Evolutionary conservation across 23 tunicate species (phyloP), one percentile per base, ranked within the genome.

Genomic region (Clavelina lepadiformis): DNA sequence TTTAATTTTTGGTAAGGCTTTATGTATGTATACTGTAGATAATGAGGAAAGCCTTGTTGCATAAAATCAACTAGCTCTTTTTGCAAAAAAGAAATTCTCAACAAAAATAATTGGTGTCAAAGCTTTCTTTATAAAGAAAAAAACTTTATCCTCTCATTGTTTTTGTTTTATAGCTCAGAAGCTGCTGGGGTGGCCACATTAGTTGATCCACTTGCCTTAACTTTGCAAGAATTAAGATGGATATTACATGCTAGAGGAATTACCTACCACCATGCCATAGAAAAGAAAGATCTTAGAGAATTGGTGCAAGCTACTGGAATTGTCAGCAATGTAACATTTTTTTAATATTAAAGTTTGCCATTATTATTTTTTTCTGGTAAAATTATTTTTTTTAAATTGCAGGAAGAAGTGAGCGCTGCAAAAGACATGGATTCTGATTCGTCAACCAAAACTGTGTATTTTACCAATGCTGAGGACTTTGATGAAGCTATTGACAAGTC

Each of bases 351-450:
- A n/a, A 8, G 11, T 41, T 15, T 41, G 15, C 11, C 49, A 41
- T 41, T 11, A 15, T 41, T 8, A 41, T 41, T 41, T 8, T 41
- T 15, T 41, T 41, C 13, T 15, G 15, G 11, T 15, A 8, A 41
- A 41, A 41, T 15, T 8, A 11, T 41, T 11, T 41, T 41, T 41
- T 44, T 44, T 44, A 11, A 15, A 44, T 44, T 44, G 13, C 63
- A 74, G 80, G 62, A 74, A 31, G 71, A 74, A 51, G 52, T 74
- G 1, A 74, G 22, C 21, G 64, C 35, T 34, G 80, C 80, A 22
- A 31, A 74, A 46, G 26, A 59, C 21, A 28, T 52, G 3, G 63
- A 74, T 63, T 11, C 2, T 1, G 19, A 36, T 18, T 49, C 51
- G 20, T 7, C 51, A 1, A 33, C 51, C 28, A 50, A 47, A 21